phyloP scores from a whole-genome alignment of 2,888 invertebrate species.

The Sarcophaga rosellei region DNA sequence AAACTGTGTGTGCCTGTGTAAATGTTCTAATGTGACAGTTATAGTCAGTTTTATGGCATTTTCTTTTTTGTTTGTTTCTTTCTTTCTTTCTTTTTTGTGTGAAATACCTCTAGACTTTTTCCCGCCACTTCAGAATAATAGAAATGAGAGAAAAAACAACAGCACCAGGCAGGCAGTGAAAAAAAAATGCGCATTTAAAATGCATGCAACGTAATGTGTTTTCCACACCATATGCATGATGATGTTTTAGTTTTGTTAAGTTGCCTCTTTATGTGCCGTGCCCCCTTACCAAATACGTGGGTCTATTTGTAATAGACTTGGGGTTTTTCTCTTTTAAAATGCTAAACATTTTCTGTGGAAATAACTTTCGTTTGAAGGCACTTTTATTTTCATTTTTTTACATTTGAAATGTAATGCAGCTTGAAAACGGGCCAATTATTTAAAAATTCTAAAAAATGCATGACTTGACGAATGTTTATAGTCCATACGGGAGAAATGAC shows the following conservation, averaged over 20 bases:
- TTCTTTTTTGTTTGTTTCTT: not conserved
- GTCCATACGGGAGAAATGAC: too few relatives aligned
- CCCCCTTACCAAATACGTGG: not conserved
- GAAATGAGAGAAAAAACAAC: not conserved
- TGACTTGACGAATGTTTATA: too few relatives aligned
- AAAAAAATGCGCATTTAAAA: conserved; percentile 33
- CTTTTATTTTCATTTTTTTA: conserved; percentile 1
- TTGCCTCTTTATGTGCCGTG: not conserved
- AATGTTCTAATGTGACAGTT: conserved; percentile 54
- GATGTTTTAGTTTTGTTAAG: not conserved
- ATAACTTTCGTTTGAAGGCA: not conserved
- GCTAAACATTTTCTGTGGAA: not conserved
- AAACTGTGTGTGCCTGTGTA: not conserved
- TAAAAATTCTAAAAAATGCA: too few relatives aligned
- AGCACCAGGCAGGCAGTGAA: not conserved
- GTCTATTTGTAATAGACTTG: not conserved
- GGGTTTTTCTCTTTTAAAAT: not conserved
- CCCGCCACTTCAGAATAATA: conserved; percentile 43
- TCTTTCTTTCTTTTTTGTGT: conserved; percentile 16
- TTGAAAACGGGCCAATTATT: not conserved
- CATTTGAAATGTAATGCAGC: not conserved
- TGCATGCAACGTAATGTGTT: conserved; percentile 44
- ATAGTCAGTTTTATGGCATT: conserved; percentile 25
- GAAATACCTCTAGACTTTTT: conserved; percentile 45
- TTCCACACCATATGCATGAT: conserved; percentile 23